Conservation (phyloP, 2,888 invertebrate genomes). For the Tholera decimalis region DNA sequence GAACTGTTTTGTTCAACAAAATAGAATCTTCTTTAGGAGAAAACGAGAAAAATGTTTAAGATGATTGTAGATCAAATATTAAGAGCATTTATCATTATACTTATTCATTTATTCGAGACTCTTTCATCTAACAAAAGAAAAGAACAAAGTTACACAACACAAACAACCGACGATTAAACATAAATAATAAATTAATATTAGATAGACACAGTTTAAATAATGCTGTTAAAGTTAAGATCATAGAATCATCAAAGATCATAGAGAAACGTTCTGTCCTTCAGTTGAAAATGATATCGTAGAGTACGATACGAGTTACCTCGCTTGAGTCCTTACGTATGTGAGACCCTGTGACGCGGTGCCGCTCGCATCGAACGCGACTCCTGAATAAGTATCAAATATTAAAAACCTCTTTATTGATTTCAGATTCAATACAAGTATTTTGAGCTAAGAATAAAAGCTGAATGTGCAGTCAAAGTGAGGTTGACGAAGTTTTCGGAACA, state of each 20-base stretch:
- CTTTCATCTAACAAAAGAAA: constrained; percentile 11
- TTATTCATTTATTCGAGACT: constrained; percentile 29
- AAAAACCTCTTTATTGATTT: not conserved
- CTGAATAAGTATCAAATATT: constrained; percentile 29
- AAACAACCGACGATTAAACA: constrained; percentile 16
- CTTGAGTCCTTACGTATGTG: not conserved
- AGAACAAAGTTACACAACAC: constrained; percentile 10
- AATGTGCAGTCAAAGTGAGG: too few species aligned
- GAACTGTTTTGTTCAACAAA: constrained; percentile 16
- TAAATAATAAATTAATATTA: constrained; percentile 27
- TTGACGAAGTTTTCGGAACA: too few species aligned
- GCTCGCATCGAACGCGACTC: not conserved
- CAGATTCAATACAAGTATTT: not conserved
- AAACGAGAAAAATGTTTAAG: constrained; percentile 12
- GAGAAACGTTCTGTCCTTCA: not conserved
- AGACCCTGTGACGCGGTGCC: not conserved
- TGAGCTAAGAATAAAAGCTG: too few species aligned
- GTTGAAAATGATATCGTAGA: not conserved
- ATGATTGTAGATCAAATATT: constrained; percentile 22
- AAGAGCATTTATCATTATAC: constrained; percentile 28
- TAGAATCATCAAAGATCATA: not conserved
- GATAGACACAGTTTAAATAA: not conserved
- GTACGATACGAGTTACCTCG: not conserved
- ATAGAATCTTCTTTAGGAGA: constrained; percentile 16
- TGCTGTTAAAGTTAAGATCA: not conserved